Base-by-base conservation (phyloP, 2,797 vertebrate genomes). In the Alectoris magna region DNA sequence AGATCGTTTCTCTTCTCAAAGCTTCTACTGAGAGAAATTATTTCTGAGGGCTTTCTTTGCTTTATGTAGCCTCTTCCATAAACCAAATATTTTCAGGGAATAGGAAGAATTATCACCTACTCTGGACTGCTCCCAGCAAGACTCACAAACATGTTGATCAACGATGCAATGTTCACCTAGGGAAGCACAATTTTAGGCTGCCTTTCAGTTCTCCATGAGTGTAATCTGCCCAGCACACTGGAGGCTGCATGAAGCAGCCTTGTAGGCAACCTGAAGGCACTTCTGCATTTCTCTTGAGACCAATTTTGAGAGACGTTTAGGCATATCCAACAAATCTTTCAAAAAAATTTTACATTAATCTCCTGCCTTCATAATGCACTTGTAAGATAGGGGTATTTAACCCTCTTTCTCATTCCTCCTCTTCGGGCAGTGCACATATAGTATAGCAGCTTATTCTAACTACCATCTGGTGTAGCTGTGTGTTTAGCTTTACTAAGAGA, bases 171-270 rank as follows among this genome's bases (percentile, higher is more conserved):
- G 31, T 8, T 29, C n/a, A 38, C 7, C 38, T 14, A 15, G 1
- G 13, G 31, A 3, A 89, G 14, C 38, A 43, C 9, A n/a, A 7
- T 7, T 44, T 31, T 44, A 63, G 49, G 36, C 41, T 72, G 51
- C 43, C 24, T 8, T 1, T 31, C 34, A 24, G 21, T 23, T 63
- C 55, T 8, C 0, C 0, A 0, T 6, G 0, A 0, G 6, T 10
- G 9, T 12, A 44, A 38, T 0, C 0, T 19, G 22, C 14, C 49
- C 26, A 43, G 64, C 7, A 62, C 22, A 26, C 8, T 3, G 10
- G 9, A 23, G 19, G n/a, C 17, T 82, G 71, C 9, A 8, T 10
- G 39, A 39, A 17, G 7, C 53, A 74, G 26, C 44, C 41, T 26
- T 69, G 14, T 14, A 27, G 68, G 51, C 7, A 31, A 14, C 16